phyloP scores from a whole-genome alignment of 1,140 invertebrate genomes.

The Sminthurides bifidus region DNA sequence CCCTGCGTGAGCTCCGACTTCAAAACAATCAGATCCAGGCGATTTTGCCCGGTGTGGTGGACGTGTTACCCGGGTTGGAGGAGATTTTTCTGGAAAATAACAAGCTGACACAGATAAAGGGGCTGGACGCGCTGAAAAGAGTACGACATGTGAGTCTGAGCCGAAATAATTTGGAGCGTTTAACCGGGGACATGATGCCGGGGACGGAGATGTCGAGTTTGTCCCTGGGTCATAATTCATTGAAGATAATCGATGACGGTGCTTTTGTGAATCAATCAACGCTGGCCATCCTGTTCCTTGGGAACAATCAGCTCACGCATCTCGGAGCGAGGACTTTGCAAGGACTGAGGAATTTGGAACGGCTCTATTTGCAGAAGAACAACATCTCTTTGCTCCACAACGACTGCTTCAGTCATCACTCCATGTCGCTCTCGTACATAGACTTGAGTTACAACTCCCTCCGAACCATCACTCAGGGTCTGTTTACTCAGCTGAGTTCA shows the following conservation, averaged over 20 bases:
- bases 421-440: conserved; percentile 36
- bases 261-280: conserved; percentile 62
- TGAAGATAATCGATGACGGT: conserved; percentile 62
- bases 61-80: conserved; percentile 60
- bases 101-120: conserved; percentile 63
- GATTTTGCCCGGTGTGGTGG: conserved; percentile 65
- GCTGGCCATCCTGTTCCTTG: conserved; percentile 48
- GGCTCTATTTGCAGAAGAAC: conserved; percentile 29
- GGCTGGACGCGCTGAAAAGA: conserved; percentile 63
- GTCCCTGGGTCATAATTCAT: conserved; percentile 71
- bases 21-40: conserved; percentile 68
- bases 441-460: conserved; percentile 62
- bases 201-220: conserved; percentile 55
- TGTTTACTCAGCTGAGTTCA: conserved; percentile 54
- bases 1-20: conserved; percentile 66
- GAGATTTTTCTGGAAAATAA: conserved; percentile 83
- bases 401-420: conserved; percentile 24
- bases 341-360: conserved; percentile 22
- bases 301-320: conserved; percentile 35
- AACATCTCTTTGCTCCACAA: conserved; percentile 24
- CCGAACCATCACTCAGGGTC: conserved; percentile 45
- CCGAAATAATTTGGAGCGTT: conserved; percentile 58
- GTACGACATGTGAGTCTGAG: conserved; percentile 82
- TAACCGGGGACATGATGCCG: conserved; percentile 67
- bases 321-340: conserved; percentile 33